Evolutionary conservation across 1,140 invertebrate species (phyloP), one percentile per base, ranked within the genome.

Genomic region (Cotesia chilonis): DNA sequence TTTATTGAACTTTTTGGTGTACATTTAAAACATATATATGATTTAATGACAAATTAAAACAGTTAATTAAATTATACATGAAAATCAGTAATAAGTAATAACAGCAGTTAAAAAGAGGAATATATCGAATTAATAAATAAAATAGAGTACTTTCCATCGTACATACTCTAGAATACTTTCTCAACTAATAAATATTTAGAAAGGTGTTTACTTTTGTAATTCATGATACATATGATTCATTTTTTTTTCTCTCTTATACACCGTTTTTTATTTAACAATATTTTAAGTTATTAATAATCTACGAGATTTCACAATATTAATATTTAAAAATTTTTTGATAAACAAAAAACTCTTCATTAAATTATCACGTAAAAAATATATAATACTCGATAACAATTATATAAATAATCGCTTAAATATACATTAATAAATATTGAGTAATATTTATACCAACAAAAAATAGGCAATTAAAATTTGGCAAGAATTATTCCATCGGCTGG

Each of bases 151-250:
- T 72, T 74, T 72, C 61, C 9, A 47, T 47, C 3, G 61, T 65
- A 82, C 41, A 10, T 47, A 7, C 41, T 47, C 41, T 47, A 47
- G 3, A 47, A 47, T 47, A 47, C 81, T 86, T 86, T 85, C 81
- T 67, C 78, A 79, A 81, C 80, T 78, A 81, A 79, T 74, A 78
- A 83, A 82, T 70, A 74, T 82, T 84, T 83, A 81, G 80, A 84
- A 84, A 86, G 80, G 79, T 59, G 77, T 61, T 76, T 70, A 75
- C 75, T 76, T 36, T 47, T 47, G 41, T 47, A 47, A 47, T 47
- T 47, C 41, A 47, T 10, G 4, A 47, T 47, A 47, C 63, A 54
- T n/a, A 4, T 28, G n/a, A 41, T 35, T 51, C 54, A 36, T 54
- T 68, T 60, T 38, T 65, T 70, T 47, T 2, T 7, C 6, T 47